phyloP scores from a whole-genome alignment of 1,140 invertebrate genomes.

The Diabrotica virgifera region DNA sequence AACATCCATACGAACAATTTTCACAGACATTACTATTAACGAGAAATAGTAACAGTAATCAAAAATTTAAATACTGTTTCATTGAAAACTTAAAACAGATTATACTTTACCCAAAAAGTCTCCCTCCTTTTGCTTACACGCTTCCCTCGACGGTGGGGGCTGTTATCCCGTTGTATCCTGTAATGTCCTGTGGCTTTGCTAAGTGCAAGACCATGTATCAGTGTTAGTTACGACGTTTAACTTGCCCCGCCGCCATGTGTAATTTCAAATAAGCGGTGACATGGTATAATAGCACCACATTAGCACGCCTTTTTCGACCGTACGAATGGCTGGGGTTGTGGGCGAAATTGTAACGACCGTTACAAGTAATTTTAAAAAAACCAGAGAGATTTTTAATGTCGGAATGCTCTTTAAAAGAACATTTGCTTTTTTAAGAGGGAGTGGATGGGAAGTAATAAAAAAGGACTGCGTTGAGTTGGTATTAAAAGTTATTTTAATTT shows the following conservation, averaged over 20 bases:
- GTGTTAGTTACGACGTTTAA: slow-evolving; percentile 2
- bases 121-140: no score
- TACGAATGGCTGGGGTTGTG: background rate
- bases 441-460: no score
- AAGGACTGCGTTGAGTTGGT: no score
- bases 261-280: slow-evolving; percentile 1
- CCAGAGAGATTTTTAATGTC: background rate
- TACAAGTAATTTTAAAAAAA: background rate
- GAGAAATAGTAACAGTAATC: no score
- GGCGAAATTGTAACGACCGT: background rate
- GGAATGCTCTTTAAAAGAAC: background rate
- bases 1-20: no score
- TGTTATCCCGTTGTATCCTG: background rate
- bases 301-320: background rate
- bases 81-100: no score
- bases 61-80: no score
- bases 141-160: background rate
- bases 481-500: no score
- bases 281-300: background rate
- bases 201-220: slow-evolving; percentile 2
- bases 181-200: background rate
- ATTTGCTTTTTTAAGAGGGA: background rate
- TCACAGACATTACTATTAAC: no score
- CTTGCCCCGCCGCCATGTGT: background rate
- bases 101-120: no score